Evolutionary conservation across 2,113 vertebrate species (phyloP).

Genomic region (Lepisosteus osseus): DNA sequence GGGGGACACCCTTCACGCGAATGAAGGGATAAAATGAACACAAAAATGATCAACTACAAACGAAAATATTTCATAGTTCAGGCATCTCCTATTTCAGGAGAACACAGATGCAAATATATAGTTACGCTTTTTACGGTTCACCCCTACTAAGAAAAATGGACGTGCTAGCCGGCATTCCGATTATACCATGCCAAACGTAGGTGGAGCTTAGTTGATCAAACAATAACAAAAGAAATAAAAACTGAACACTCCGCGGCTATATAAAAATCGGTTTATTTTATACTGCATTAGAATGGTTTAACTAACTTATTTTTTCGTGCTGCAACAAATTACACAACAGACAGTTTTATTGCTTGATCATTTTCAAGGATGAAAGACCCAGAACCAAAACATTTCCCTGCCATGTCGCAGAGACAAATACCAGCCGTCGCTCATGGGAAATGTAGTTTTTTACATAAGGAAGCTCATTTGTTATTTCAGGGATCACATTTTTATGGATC

Average conservation of each 20-base stretch:
- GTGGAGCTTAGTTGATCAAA: not conserved
- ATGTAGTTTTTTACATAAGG: not conserved
- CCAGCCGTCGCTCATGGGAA: not conserved
- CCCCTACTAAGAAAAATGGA: not conserved
- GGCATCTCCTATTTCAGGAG: no score
- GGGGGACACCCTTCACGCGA: constrained; percentile 15
- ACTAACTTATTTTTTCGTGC: no score
- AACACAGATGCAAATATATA: not conserved
- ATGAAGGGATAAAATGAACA: not conserved
- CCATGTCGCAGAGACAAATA: not conserved
- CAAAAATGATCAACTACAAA: not conserved
- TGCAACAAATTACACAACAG: no score
- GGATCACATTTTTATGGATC: not conserved
- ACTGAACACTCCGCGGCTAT: no score
- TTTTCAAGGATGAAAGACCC: not conserved
- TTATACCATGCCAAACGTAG: constrained; percentile 46
- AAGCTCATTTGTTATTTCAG: no score
- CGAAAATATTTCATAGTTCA: no score
- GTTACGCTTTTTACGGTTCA: not conserved
- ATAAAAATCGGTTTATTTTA: no score
- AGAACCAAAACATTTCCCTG: constrained; percentile 12
- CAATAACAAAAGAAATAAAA: not conserved
- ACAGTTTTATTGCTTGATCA: not conserved
- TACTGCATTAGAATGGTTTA: no score
- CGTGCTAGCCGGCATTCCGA: constrained; percentile 32